A percentile compares a stretch with the other conserved stretches of the same genome.
Conservation (phyloP, 2,888 invertebrate genomes). For the Tipula unca region DNA sequence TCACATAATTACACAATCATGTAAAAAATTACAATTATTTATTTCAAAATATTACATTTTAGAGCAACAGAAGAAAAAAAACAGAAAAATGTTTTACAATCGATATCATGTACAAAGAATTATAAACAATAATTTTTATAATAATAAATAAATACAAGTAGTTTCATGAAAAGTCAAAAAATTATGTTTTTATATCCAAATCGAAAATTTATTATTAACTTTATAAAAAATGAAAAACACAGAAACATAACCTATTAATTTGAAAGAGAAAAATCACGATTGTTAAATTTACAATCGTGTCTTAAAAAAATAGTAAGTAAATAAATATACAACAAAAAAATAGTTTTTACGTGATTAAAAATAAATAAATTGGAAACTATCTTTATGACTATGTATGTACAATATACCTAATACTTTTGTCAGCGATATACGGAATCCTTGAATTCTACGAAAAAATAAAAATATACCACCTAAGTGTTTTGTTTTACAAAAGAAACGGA, state of each 20-base stretch:
- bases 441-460: neutral
- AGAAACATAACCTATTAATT: constrained; percentile 2
- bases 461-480: neutral
- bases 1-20: no score
- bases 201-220: neutral
- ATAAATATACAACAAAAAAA: neutral
- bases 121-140: neutral
- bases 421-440: neutral
- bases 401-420: neutral
- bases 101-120: neutral
- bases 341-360: neutral
- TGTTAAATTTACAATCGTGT: neutral
- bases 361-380: neutral
- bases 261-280: neutral
- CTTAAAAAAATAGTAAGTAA: neutral
- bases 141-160: constrained; percentile 1
- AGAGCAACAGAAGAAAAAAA: neutral
- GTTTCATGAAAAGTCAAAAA: neutral
- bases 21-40: neutral
- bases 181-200: neutral
- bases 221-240: neutral
- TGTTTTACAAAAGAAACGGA: neutral
- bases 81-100: neutral
- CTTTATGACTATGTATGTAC: neutral
- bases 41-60: neutral